These are phyloP conservation scores for Pseudochirops corinnae DNA, from an alignment of 2,797 vertebrate species.

Conservation along the genomic window DNA sequence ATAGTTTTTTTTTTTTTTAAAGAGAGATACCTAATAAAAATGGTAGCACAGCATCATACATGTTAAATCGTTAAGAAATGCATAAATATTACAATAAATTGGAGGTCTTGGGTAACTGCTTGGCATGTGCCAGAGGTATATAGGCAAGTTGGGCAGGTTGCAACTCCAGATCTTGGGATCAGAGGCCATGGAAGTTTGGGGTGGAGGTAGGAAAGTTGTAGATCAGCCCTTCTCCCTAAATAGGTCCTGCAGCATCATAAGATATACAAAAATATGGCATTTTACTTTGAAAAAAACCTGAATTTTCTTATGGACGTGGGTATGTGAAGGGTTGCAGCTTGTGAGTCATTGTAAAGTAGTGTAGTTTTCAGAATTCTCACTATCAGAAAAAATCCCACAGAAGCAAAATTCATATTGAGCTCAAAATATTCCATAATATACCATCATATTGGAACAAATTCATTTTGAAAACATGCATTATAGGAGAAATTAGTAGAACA, in stretches of 20 bases:
- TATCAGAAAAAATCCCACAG: background rate
- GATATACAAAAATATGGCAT: no score
- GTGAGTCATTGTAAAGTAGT: background rate
- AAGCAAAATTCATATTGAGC: background rate
- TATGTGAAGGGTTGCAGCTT: background rate
- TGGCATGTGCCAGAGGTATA: background rate
- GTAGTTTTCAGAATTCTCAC: background rate
- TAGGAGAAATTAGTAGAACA: no score
- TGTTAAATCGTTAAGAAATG: no score
- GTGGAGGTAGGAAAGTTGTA: background rate
- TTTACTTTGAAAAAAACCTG: background rate
- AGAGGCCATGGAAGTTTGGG: background rate
- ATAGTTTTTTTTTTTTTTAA: no score
- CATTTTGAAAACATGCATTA: background rate
- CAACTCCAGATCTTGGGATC: background rate
- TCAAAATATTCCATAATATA: background rate
- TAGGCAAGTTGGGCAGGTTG: background rate
- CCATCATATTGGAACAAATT: background rate
- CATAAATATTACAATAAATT: background rate
- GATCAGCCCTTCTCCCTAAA: background rate
- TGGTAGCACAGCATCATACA: no score
- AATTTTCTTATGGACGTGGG: background rate
- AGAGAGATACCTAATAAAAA: background rate
- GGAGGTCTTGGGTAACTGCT: background rate
- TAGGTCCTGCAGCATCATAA: background rate